Percentiles rank a stretch among this genome's conserved stretches.
phyloP scores from a whole-genome alignment of 2,113 vertebrate species.

The Aphyosemion australe region DNA sequence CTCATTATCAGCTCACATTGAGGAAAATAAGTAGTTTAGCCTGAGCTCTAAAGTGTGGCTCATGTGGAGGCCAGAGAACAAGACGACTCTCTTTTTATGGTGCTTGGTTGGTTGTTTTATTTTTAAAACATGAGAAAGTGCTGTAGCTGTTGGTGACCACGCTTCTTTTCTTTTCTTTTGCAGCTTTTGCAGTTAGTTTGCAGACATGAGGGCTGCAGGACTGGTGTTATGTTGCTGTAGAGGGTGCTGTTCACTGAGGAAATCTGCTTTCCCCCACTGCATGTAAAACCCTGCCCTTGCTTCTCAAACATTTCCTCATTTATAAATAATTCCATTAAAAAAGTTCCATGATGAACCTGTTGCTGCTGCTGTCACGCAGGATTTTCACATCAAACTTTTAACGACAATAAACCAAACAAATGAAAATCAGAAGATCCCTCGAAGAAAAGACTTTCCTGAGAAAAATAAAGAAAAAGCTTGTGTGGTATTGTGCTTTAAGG shows the following conservation, averaged over 20 bases:
- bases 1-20: constrained; percentile 65
- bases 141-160: constrained; percentile 4
- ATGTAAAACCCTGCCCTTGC: background rate
- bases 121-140: background rate
- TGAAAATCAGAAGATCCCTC: constrained; percentile 2
- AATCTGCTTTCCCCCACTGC: constrained; percentile 7
- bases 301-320: background rate
- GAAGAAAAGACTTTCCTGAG: too few species aligned
- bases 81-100: background rate
- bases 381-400: background rate
- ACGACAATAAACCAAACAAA: background rate
- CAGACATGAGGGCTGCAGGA: constrained; percentile 5
- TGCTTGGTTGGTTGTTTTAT: background rate
- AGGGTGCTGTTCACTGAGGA: constrained; percentile 75
- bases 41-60: constrained; percentile 32
- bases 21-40: constrained; percentile 41
- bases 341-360: background rate
- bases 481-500: constrained; percentile 50
- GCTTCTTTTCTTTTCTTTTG: background rate
- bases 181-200: background rate
- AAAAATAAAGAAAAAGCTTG: constrained; percentile 24
- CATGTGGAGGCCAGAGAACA: constrained; percentile 16
- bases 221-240: constrained; percentile 57
- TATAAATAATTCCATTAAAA: background rate
- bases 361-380: background rate